Conservation (phyloP, 1,140 invertebrate genomes). For the Ganaspis sp. region DNA sequence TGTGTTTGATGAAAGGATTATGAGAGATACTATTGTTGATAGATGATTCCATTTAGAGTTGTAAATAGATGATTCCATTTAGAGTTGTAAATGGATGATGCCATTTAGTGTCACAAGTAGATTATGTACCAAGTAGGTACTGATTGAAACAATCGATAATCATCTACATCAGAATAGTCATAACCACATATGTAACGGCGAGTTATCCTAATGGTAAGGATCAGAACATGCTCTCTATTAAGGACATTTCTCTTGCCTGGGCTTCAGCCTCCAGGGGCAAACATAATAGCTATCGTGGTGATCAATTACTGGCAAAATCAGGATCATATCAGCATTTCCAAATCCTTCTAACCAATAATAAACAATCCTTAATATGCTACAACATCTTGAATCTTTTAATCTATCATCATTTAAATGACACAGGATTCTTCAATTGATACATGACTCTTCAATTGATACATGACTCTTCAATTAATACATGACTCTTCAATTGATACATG, state of each 20-base stretch:
- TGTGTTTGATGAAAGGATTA: not conserved
- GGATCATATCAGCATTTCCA: not conserved
- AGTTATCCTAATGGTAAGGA: constrained; percentile 18
- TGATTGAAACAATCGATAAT: constrained; percentile 22
- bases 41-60: not conserved
- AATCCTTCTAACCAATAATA: not conserved
- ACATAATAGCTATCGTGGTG: not conserved
- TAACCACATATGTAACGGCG: not conserved
- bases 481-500: no score
- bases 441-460: no score
- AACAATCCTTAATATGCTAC: no score
- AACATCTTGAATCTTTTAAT: no score
- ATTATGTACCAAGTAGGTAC: not conserved
- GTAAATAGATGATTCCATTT: constrained; percentile 4
- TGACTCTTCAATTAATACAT: no score
- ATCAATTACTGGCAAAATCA: not conserved
- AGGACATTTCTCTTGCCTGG: not conserved
- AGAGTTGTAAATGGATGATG: constrained; percentile 8
- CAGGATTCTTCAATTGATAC: not conserved
- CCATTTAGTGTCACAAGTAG: not conserved
- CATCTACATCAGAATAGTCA: constrained; percentile 20
- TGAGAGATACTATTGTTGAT: not conserved
- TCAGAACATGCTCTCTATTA: constrained; percentile 23
- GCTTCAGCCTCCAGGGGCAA: not conserved
- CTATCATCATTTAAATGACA: no score